Evolutionary conservation across 23 tunicate species (phyloP), one percentile per base, ranked within the genome.

Genomic region (Styela clava): DNA sequence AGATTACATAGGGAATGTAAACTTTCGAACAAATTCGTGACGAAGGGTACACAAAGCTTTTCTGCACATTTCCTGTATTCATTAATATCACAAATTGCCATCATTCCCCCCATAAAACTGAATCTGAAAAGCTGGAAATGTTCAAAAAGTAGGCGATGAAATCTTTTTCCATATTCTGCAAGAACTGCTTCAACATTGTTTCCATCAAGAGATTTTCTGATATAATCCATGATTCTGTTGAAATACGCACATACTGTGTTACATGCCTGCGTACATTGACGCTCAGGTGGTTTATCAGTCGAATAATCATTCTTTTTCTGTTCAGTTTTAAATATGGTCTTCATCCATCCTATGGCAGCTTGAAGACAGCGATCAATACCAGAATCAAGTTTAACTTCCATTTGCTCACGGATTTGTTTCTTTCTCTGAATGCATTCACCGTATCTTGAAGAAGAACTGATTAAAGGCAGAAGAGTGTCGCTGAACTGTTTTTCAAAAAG

Each of bases 401-500:
- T 89, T 33, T 72, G 35, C 64, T 95, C 99, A 12, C 89, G 86
- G 22, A 92, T 68, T 33, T 79, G 73, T 73, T 87, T 92, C 88
- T 92, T 92, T 61, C 74, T 83, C 62, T 92, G 97, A 23, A 81
- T 33, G 80, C 97, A 92, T 23, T 92, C 97, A 73, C 92, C 84
- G 73, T 87, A 92, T 31, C 81, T 83, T 31, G 91, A 80, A 21
- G 97, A 92, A 2, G 88, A 68, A 37, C 74, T 84, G 23, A 89
- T 88, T 29, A 95, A 64, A 23, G 99, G 99, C 2, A 95, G 83
- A 34, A 95, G 63, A 28, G 94, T 86, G 82, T 95, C 99, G 65
- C 87, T 89, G 56, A 95, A 95, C 80, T 95, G 99, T 69, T 95
- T 95, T 61, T 95, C 99, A 73, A 95, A 95, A 63, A 95, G 69